Base-by-base conservation (phyloP, 1,140 invertebrate species). In the Delia radicum region DNA sequence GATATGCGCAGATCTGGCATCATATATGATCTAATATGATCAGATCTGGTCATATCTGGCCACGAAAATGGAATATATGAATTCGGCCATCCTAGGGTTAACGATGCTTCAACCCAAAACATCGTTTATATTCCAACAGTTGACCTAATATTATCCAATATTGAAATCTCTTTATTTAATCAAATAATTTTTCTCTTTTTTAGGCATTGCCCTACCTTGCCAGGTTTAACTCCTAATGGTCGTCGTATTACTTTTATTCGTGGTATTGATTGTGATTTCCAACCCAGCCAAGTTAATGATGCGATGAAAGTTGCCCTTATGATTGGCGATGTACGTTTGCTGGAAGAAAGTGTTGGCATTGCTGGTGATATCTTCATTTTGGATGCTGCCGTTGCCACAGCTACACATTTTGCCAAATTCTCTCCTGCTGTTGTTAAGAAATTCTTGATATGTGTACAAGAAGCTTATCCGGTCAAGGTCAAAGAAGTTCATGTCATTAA, bases 401-500 rank as follows among this genome's bases (percentile, higher is more conserved):
- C 93, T 0, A 87, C 89, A 2, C 90, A 94, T 79, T 93, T 94
- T 79, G 89, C 93, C 18, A 94, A 93, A 85, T 90, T 94, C 75
- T 93, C 93, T 0, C 93, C 93, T 3, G 85, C 90, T 0, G 81
- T 92, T 28, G 89, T 94, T 13, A 95, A 94, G 86, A 95, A 95
- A 81, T 95, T 95, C 82, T 88, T 95, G 79, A 91, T 94, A 37
- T 93, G 92, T 82, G 92, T 94, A 0, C 93, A 95, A 86, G 91
- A 96, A 87, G 94, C 93, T 0, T 96, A 95, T 84, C 94, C 94
- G 0, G 92, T 95, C 0, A 94, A 95, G 82, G 87, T 95, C 48
- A 95, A 95, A 81, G 92, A 94, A 85, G 92, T 95, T 29, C 94
- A 95, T 81, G 91, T 95, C 6, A 89, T 96, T n/a, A 94, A 95